These are phyloP conservation scores for Anguilla obscura DNA, from an alignment of 2,797 vertebrate species.

Conservation along the genomic window DNA sequence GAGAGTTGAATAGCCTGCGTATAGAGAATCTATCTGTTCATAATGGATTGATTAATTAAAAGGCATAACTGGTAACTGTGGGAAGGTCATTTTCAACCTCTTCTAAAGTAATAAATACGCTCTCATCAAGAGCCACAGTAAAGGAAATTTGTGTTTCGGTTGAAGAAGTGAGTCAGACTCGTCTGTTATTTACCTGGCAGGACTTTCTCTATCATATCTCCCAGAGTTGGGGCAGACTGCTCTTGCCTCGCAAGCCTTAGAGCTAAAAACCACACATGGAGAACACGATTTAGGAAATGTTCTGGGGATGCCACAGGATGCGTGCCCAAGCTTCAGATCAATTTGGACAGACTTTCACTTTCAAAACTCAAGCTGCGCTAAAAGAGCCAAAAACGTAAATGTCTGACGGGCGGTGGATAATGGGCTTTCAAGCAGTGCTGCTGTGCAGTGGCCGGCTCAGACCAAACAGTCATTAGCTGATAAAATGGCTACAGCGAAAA, in stretches of 20 bases:
- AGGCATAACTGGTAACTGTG: neutral
- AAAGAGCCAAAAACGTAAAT: neutral
- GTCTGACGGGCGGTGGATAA: neutral
- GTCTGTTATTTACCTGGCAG: conserved; percentile 84
- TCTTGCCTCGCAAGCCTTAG: conserved; percentile 95
- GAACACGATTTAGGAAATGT: conserved; percentile 63
- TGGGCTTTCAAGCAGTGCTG: too few relatives aligned
- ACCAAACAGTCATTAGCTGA: neutral
- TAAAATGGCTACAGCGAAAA: neutral
- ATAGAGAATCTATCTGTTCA: neutral
- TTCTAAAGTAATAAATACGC: neutral
- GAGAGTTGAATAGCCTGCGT: neutral
- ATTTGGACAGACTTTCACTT: conserved; percentile 33
- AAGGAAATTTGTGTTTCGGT: conserved; percentile 35
- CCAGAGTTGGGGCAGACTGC: conserved; percentile 95
- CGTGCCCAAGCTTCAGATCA: conserved; percentile 49
- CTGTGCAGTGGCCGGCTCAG: neutral
- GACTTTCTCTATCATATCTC: conserved; percentile 93
- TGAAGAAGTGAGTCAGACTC: conserved; percentile 47
- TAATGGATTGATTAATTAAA: neutral
- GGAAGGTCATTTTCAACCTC: neutral
- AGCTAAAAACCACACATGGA: conserved; percentile 83
- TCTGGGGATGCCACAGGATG: conserved; percentile 51
- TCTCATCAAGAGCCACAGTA: neutral
- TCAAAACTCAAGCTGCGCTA: conserved; percentile 8